Conservation (phyloP, 2,888 invertebrate genomes). For the Ormia ochracea region DNA sequence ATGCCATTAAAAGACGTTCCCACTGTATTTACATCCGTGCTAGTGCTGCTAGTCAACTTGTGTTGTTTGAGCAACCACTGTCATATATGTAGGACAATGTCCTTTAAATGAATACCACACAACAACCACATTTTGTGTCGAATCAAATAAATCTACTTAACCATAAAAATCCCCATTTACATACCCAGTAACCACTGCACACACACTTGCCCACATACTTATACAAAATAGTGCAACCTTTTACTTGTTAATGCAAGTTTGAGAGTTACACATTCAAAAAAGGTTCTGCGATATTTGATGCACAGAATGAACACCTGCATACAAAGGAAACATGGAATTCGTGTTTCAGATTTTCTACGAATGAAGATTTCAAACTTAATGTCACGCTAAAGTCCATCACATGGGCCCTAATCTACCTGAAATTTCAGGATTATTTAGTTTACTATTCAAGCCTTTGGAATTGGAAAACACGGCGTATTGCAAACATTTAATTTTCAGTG, state of each 20-base stretch:
- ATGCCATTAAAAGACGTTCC: neutral
- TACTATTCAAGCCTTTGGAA: too few species aligned
- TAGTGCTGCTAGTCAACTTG: neutral
- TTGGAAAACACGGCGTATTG: too few species aligned
- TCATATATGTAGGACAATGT: constrained; percentile 55
- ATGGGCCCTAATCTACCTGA: too few species aligned
- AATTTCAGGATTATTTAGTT: too few species aligned
- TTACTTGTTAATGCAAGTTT: neutral
- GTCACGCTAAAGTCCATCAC: too few species aligned
- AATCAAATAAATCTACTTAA: neutral
- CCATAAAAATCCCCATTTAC: neutral
- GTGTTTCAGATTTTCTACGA: too few species aligned
- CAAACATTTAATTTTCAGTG: too few species aligned
- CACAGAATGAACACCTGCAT: neutral
- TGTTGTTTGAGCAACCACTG: neutral
- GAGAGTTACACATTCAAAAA: neutral
- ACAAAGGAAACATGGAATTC: too few species aligned
- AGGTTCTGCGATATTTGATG: neutral
- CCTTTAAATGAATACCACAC: constrained; percentile 12
- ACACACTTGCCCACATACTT: neutral
- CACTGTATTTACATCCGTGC: neutral
- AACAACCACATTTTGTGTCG: neutral
- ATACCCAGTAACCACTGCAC: neutral
- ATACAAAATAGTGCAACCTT: neutral
- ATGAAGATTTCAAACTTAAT: too few species aligned